Evolutionary conservation across 2,888 invertebrate species (phyloP), one percentile per base, ranked within the genome.

Genomic region (Drosophila peninsularis): DNA sequence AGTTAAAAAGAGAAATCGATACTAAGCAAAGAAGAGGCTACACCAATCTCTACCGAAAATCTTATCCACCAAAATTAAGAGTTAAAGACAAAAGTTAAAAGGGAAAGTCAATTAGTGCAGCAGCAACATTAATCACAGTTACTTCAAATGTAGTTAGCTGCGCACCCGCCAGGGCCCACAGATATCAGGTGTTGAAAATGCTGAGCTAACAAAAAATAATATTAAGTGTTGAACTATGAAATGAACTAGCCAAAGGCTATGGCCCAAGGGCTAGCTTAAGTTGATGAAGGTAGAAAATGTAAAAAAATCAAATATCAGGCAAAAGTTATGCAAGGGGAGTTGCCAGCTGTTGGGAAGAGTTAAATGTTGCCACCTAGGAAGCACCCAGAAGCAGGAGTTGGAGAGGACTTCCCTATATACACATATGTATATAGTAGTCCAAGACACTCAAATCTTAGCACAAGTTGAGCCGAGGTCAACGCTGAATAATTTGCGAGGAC

Each of bases 91-190:
- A 27, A 39, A 34, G 2, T 34, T 34, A 34, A 44, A 63, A 90
- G 90, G 82, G 90, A 90, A 90, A 90, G 90, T 90, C 90, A 89
- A 90, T 89, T 82, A 90, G 81, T 67, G 80, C 76, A 30, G 3
- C 27, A 30, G 2, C 17, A 81, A 75, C 80, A 90, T 90, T 86
- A 86, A 90, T 90, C 83, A 83, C 60, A 44, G 30, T 47, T 66
- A 30, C 32, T 27, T 62, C 60, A 49, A 56, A 56, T 45, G 58
- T 67, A 73, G 44, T 39, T 30, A 7, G 7, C n/a, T 21, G 21
- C 21, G 34, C 42, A 24, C 32, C 42, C 14, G 9, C n/a, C n/a
- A 21, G 27, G 57, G 53, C 47, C 64, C 34, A 17, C 27, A 17
- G 32, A 36, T 7, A 27, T 27, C 14, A 32, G 36, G 45, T 68